A percentile compares a stretch with the other conserved stretches of the same genome.
These are phyloP conservation scores for Origma solitaria DNA, from an alignment of 2,113 vertebrate species.

Conservation along the genomic window DNA sequence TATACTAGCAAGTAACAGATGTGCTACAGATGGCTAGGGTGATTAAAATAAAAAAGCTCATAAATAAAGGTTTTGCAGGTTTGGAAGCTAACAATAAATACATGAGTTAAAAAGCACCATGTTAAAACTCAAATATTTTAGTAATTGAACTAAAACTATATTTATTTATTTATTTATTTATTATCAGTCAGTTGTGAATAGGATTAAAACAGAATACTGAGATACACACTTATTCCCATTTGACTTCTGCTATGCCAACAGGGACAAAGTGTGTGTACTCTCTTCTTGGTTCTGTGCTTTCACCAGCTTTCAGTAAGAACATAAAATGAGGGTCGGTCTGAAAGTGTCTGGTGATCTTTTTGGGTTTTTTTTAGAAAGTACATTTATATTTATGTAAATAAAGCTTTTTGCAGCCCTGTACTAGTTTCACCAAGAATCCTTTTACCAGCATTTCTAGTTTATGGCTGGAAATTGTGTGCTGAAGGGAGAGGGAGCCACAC, in stretches of 20 bases:
- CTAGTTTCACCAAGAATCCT: background rate
- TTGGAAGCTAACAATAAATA: constrained; percentile 14
- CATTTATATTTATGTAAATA: background rate
- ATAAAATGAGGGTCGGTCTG: background rate
- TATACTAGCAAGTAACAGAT: constrained; percentile 37
- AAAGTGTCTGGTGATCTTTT: background rate
- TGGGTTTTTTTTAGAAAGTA: background rate
- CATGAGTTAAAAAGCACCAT: background rate
- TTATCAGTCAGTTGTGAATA: background rate
- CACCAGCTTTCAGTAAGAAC: background rate
- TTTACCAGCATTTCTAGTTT: background rate
- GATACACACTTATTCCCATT: background rate
- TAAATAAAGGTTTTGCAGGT: constrained; percentile 19
- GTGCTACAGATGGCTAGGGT: constrained; percentile 36
- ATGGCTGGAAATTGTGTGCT: background rate
- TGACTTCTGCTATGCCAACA: background rate
- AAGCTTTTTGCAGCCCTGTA: background rate
- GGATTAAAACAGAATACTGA: background rate
- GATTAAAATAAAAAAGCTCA: constrained; percentile 23
- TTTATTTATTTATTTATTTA: background rate
- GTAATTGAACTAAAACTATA: background rate
- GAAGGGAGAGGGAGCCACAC: background rate
- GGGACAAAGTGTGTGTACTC: background rate
- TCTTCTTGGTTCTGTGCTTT: background rate
- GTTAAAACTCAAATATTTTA: background rate